A percentile compares a stretch with the other conserved stretches of the same genome.
phyloP scores from a whole-genome alignment of 2,888 invertebrate species.

The Onchidella celtica region DNA sequence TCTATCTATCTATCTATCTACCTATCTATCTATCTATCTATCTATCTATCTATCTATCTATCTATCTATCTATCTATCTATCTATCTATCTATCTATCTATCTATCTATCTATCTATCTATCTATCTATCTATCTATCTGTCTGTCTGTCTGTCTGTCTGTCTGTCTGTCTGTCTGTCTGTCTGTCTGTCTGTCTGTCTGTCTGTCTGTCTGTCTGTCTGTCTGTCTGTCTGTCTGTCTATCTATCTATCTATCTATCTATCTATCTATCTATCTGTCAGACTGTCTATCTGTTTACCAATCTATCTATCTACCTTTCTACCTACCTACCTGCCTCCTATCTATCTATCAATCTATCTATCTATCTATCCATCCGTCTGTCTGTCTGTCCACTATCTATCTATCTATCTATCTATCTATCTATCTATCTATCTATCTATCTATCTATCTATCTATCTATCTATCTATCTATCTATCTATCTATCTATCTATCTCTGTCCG shows the following conservation, averaged over 20 bases:
- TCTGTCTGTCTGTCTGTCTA: neutral
- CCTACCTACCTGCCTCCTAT: neutral
- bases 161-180: neutral
- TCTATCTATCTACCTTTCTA: no score
- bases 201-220: slow-evolving; percentile 23
- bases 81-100: neutral
- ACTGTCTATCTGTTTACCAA: no score
- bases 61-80: neutral
- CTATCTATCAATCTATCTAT: neutral
- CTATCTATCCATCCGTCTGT: no score
- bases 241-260: neutral
- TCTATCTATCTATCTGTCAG: no score
- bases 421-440: no score
- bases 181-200: slow-evolving; percentile 23
- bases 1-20: no score
- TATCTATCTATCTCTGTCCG: no score
- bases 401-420: neutral
- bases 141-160: neutral
- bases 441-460: no score
- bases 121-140: neutral
- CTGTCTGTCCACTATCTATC: no score
- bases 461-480: no score
- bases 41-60: slow-evolving; percentile 15
- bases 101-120: neutral
- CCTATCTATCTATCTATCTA: slow-evolving; percentile 19